A percentile compares a stretch with the other conserved stretches of the same genome.
phyloP scores from a whole-genome alignment of 2,888 invertebrate genomes.

The Epinotia brunnichana region DNA sequence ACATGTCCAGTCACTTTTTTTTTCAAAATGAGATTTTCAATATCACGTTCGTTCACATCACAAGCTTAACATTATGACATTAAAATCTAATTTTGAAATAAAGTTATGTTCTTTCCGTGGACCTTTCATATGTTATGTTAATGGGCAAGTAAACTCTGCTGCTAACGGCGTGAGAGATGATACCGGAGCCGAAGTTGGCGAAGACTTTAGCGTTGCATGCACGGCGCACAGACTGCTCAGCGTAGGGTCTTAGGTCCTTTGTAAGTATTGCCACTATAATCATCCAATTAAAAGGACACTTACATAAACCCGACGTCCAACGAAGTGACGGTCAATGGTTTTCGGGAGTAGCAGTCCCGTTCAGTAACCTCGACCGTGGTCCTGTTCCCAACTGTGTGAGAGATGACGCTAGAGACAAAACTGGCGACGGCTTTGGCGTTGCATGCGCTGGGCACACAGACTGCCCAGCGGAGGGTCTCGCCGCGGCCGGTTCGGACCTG shows the following conservation, averaged over 20 bases:
- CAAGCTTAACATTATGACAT: no score
- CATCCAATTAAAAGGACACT: slow-evolving; percentile 51
- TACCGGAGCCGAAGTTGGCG: no score
- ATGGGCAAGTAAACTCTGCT: no score
- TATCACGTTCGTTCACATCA: no score
- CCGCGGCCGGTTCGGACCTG: slow-evolving; percentile 76
- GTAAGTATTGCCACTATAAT: neutral
- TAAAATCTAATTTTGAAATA: no score
- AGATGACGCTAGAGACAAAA: slow-evolving; percentile 77
- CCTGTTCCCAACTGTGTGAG: slow-evolving; percentile 73
- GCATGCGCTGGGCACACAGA: slow-evolving; percentile 86
- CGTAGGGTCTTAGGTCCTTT: neutral
- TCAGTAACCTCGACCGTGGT: slow-evolving; percentile 73
- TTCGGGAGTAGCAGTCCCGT: slow-evolving; percentile 78
- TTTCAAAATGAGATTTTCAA: no score
- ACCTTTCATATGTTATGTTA: no score
- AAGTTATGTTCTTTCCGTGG: no score
- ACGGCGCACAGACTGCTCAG: neutral
- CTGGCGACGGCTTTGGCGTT: slow-evolving; percentile 76
- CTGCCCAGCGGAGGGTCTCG: slow-evolving; percentile 84
- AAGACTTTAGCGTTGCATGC: neutral
- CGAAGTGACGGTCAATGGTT: slow-evolving; percentile 66
- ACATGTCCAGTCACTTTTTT: no score
- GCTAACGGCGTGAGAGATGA: no score
- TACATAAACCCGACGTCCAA: slow-evolving; percentile 73